Base-by-base conservation (phyloP, 2,888 invertebrate genomes). In the Calameuta idolon region DNA sequence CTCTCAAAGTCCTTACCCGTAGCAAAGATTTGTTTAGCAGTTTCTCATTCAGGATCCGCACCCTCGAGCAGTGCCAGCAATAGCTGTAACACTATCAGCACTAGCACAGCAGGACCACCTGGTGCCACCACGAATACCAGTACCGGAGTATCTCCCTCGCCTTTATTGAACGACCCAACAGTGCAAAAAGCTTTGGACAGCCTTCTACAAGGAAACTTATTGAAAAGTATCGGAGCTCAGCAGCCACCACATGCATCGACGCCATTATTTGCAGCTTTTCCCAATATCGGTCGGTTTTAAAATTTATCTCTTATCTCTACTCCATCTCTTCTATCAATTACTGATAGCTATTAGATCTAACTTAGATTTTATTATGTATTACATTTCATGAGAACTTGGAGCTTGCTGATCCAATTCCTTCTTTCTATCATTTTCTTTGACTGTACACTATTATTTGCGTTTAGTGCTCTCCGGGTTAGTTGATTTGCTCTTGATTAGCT, bases 121-220 rank as follows among this genome's bases (percentile, higher is more conserved):
- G 71, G 85, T 23, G 78, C 86, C 83, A 85, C 90, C 82, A 77
- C 84, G 75, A 84, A 86, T 35, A 83, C 87, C 71, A 80, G 87
- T 23, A 83, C 87, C 12, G 87, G 87, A 81, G 89, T 93, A 78
- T 90, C 92, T 79, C 91, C 93, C 83, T 90, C 94, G 69, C 93
- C 94, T 23, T 90, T 97, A n/a, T 92, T 97, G 33, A 95, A 95
- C 80, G 96, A 97, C 90, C 95, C 95, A 0, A 95, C 95, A 1
- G 95, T 97, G 15, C 95, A 96, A 91, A 96, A 95, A 91, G 96
- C 97, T 1, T 92, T 97, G 76, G 96, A 97, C 88, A 95, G 95
- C 79, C 91, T 94, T 69, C 91, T 94, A 73, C 93, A 93, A 83
- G 94, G 94, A 34, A 94, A 93, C 85, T 92, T 93, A 89, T 92